These are phyloP conservation scores for Adelphocoris suturalis DNA, from an alignment of 2,888 invertebrate species.

Conservation along the genomic window DNA sequence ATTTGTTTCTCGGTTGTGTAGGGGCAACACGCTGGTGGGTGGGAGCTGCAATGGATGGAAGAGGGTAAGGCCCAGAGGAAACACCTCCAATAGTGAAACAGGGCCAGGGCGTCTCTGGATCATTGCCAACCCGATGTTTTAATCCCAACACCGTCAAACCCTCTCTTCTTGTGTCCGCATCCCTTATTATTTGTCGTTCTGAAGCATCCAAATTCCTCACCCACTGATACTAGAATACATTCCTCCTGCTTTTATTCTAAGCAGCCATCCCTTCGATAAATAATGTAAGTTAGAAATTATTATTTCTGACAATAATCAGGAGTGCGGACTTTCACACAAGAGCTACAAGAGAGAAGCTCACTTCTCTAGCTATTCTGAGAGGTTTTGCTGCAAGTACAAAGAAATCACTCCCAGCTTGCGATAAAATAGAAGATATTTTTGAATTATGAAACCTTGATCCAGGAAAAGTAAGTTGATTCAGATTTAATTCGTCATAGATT, in stretches of 20 bases:
- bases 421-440: too few relatives aligned
- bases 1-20: slow-evolving; percentile 63
- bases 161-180: not conserved
- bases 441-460: too few relatives aligned
- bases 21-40: not conserved
- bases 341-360: too few relatives aligned
- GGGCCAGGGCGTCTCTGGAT: slow-evolving; percentile 66
- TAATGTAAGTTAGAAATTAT: not conserved
- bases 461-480: too few relatives aligned
- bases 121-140: slow-evolving; percentile 65
- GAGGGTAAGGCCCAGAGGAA: slow-evolving; percentile 19
- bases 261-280: not conserved
- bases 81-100: slow-evolving; percentile 57
- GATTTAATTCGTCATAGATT: too few relatives aligned
- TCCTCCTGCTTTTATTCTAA: not conserved
- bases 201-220: slow-evolving; percentile 11
- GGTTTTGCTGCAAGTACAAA: too few relatives aligned
- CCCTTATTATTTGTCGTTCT: slow-evolving; percentile 37
- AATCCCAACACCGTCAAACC: slow-evolving; percentile 65
- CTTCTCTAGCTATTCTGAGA: too few relatives aligned
- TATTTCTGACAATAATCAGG: too few relatives aligned
- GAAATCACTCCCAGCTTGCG: too few relatives aligned
- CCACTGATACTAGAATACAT: not conserved
- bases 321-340: too few relatives aligned
- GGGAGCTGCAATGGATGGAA: not conserved